These are phyloP conservation scores for Salarias fasciatus DNA, from an alignment of 2,797 vertebrate genomes.

Conservation along the genomic window DNA sequence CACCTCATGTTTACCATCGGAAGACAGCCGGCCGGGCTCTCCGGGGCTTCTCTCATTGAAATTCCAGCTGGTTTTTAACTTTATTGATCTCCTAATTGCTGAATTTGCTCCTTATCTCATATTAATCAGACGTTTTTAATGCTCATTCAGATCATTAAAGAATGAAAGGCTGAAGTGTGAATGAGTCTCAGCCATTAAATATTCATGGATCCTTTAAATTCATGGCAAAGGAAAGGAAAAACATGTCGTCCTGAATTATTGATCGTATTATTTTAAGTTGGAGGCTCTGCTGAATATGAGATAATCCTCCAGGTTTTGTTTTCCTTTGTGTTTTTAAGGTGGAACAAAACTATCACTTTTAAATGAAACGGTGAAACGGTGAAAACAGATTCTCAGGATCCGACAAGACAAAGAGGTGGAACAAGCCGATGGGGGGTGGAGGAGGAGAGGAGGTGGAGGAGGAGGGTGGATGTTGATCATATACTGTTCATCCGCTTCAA, in stretches of 20 bases:
- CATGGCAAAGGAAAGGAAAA: conserved; percentile 18
- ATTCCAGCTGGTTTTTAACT: no score
- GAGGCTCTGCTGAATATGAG: conserved; percentile 21
- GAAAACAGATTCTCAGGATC: conserved; percentile 4
- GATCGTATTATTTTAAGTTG: conserved; percentile 18
- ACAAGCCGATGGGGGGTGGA: not conserved
- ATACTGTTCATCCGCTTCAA: conserved; percentile 47
- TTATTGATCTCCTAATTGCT: no score
- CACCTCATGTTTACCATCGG: no score
- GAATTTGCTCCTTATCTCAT: no score
- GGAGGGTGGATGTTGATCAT: conserved; percentile 19
- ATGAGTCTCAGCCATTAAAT: conserved; percentile 48
- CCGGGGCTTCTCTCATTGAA: no score
- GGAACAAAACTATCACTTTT: not conserved
- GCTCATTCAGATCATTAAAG: conserved; percentile 1
- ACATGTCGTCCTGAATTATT: conserved; percentile 33
- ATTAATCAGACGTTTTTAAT: no score
- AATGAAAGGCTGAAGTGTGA: conserved; percentile 22
- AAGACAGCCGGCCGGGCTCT: no score
- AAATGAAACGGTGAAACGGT: conserved; percentile 3
- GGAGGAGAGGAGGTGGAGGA: conserved; percentile 1
- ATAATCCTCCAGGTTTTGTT: not conserved
- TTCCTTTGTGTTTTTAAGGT: conserved; percentile 8
- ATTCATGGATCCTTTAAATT: conserved; percentile 42
- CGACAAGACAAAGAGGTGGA: conserved; percentile 16